Percentiles rank a stretch among this genome's conserved stretches.
Evolutionary conservation across 2,797 vertebrate species (phyloP).

Genomic region (Onychomys arenicola): DNA sequence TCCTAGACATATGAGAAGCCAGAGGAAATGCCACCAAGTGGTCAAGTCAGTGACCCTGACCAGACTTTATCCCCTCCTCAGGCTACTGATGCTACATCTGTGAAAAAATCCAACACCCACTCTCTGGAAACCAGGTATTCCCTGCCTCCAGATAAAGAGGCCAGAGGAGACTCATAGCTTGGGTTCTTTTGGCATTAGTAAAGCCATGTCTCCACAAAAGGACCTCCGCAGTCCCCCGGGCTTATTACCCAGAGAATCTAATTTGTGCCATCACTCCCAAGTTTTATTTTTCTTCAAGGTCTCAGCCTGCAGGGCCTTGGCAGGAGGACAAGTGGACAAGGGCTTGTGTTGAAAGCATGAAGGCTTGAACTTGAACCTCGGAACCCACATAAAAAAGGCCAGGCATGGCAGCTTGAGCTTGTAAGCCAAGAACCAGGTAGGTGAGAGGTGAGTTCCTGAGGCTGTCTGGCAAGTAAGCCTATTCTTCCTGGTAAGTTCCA

Average conservation of each 20-base stretch:
- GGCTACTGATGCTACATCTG: not conserved
- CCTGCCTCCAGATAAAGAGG: not conserved
- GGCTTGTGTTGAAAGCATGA: not conserved
- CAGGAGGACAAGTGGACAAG: not conserved
- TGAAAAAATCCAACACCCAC: not conserved
- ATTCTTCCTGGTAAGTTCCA: not conserved
- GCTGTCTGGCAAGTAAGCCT: not conserved
- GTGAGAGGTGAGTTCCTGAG: no score
- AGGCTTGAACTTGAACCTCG: not conserved
- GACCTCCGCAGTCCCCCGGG: not conserved
- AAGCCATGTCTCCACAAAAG: not conserved
- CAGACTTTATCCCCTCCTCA: not conserved
- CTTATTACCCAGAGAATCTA: not conserved
- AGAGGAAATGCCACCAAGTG: not conserved
- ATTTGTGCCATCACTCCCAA: not conserved
- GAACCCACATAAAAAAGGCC: not conserved
- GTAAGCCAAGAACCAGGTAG: not conserved
- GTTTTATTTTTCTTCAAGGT: not conserved
- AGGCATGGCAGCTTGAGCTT: not conserved
- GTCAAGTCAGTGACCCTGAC: not conserved
- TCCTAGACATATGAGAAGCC: fast-evolving
- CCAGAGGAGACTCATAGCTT: not conserved
- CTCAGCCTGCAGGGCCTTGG: not conserved
- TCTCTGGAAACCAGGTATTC: not conserved
- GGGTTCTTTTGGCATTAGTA: not conserved